Percentiles rank a stretch among this genome's conserved stretches.
Conservation (phyloP, 2,797 vertebrate genomes). For the Tangara arthus region DNA sequence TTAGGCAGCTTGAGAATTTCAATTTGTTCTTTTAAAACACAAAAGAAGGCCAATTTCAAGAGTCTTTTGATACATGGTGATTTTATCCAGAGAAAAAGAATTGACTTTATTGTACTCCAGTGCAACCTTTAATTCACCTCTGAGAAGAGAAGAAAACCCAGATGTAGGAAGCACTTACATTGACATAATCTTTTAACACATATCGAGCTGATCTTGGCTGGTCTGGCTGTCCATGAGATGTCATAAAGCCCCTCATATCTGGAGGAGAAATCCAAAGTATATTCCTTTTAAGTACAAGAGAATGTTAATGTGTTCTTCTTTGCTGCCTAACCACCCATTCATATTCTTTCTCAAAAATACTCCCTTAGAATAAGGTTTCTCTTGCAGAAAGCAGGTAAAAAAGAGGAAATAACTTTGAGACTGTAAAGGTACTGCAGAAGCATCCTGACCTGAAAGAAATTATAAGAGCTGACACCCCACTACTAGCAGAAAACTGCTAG, state of each 20-base stretch:
- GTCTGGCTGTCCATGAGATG: conserved; percentile 93
- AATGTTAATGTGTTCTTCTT: neutral
- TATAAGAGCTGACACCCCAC: neutral
- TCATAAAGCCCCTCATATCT: conserved; percentile 99
- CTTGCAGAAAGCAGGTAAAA: neutral
- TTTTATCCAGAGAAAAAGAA: neutral
- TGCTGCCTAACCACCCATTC: neutral
- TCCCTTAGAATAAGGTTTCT: neutral
- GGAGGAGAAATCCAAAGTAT: neutral
- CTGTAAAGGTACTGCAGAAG: neutral
- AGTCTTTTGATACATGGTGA: neutral
- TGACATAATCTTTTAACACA: conserved; percentile 93
- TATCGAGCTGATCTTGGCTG: conserved; percentile 93
- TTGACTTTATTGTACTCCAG: neutral
- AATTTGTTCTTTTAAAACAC: neutral
- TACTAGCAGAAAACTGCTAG: neutral
- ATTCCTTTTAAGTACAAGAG: neutral
- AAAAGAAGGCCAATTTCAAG: neutral
- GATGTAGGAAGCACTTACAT: conserved; percentile 72
- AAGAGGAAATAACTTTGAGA: neutral
- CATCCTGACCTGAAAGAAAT: neutral
- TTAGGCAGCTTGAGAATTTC: neutral
- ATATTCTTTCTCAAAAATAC: neutral
- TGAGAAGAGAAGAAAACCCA: neutral
- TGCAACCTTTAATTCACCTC: neutral